phyloP scores from a whole-genome alignment of 2,797 vertebrate species.

The Silurus aristotelis region DNA sequence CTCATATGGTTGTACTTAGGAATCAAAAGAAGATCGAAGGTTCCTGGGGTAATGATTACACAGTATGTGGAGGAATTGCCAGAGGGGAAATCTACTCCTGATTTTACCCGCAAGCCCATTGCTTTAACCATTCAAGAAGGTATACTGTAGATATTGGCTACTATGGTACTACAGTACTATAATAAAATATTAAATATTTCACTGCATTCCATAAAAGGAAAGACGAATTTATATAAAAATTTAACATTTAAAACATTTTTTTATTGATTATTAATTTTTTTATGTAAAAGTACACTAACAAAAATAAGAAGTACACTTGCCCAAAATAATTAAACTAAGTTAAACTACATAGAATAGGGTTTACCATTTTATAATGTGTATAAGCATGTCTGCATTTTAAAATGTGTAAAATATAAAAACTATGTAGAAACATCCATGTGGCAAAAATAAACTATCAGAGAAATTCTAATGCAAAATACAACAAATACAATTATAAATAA shows the following conservation, averaged over 20 bases:
- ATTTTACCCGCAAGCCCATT: constrained; percentile 87
- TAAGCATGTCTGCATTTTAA: not conserved
- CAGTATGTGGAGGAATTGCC: constrained; percentile 83
- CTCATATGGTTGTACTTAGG: constrained; percentile 59
- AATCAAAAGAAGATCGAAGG: constrained; percentile 79
- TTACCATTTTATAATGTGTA: not conserved
- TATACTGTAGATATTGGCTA: constrained; percentile 50
- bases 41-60: constrained; percentile 83
- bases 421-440: not conserved
- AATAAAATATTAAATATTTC: not conserved
- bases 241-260: not conserved
- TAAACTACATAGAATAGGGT: not conserved
- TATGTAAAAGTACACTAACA: not conserved
- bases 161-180: not conserved
- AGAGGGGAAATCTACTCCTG: constrained; percentile 79
- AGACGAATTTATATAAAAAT: not conserved
- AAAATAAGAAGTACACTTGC: not conserved
- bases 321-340: not conserved
- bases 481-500: no score
- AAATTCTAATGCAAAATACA: no score
- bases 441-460: no score
- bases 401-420: not conserved
- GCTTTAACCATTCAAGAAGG: constrained; percentile 87
- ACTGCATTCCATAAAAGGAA: not conserved
- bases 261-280: not conserved